Evolutionary conservation across 1,140 invertebrate genomes (phyloP).

Genomic region (Pissodes strobi): DNA sequence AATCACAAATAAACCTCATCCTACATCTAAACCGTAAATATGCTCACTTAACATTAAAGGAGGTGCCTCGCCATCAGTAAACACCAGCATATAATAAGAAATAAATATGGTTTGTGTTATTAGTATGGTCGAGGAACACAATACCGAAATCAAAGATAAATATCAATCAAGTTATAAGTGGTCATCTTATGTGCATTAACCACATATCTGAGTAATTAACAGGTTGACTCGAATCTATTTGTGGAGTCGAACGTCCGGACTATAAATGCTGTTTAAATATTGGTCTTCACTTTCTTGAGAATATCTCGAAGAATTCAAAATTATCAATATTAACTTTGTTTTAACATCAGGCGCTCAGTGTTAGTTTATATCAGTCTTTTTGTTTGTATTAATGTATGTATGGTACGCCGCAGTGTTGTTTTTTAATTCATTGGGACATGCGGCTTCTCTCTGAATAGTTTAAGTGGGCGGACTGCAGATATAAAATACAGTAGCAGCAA

Average conservation of each 20-base stretch:
- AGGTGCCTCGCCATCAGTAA: constrained; percentile 24
- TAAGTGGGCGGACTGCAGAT: constrained; percentile 17
- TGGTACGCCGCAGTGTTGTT: constrained; percentile 22
- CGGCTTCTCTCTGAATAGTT: constrained; percentile 20
- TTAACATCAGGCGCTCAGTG: constrained; percentile 49
- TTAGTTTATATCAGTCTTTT: constrained; percentile 38
- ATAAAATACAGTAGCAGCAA: background rate
- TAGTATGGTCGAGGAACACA: constrained; percentile 21
- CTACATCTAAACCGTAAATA: constrained; percentile 12
- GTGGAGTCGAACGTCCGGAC: constrained; percentile 54
- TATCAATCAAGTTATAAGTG: constrained; percentile 52
- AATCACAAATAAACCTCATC: constrained; percentile 27
- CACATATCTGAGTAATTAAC: constrained; percentile 56
- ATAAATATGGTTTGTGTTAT: constrained; percentile 23
- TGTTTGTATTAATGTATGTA: constrained; percentile 33
- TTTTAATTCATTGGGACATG: constrained; percentile 28
- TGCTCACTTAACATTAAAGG: constrained; percentile 2
- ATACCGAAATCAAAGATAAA: constrained; percentile 48
- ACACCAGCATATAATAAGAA: constrained; percentile 27
- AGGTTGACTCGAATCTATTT: constrained; percentile 55
- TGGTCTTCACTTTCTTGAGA: constrained; percentile 55
- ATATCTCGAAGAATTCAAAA: constrained; percentile 50
- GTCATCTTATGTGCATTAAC: constrained; percentile 51
- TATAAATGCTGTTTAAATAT: constrained; percentile 56
- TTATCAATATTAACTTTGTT: constrained; percentile 56